A percentile compares a stretch with the other conserved stretches of the same genome.
Evolutionary conservation across 1,140 invertebrate species (phyloP).

Genomic region (Calycopis cecrops): DNA sequence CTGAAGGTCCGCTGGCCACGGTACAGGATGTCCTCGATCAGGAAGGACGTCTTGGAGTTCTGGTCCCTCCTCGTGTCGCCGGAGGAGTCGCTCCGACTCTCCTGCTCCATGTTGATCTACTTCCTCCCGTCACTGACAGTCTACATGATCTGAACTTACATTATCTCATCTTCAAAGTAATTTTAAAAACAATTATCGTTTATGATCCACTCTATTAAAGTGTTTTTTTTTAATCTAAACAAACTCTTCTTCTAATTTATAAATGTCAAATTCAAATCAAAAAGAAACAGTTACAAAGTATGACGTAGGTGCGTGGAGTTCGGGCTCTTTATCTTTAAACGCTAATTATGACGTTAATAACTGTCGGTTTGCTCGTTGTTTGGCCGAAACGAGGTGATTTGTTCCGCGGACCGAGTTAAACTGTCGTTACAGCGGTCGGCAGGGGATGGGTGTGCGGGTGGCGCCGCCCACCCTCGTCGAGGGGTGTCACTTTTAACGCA

Average conservation of each 20-base stretch:
- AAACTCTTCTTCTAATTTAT: no score
- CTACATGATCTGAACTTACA: no score
- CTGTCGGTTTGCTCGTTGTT: conserved; percentile 45
- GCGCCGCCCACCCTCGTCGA: conserved; percentile 20
- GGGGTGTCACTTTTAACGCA: conserved; percentile 21
- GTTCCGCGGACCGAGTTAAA: conserved; percentile 46
- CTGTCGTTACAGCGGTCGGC: conserved; percentile 39
- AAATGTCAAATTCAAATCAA: no score
- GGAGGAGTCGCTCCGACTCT: conserved; percentile 53
- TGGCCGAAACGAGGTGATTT: conserved; percentile 52
- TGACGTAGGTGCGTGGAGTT: neutral
- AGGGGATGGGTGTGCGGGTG: conserved; percentile 29
- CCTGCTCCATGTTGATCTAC: conserved; percentile 50
- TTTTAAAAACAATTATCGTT: no score
- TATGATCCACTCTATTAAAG: no score
- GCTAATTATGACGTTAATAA: conserved; percentile 40
- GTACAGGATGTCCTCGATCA: conserved; percentile 89
- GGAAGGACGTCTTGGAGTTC: conserved; percentile 79
- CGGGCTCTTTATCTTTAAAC: conserved; percentile 23
- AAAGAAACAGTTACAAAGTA: no score
- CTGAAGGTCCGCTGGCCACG: conserved; percentile 72
- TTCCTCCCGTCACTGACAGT: neutral
- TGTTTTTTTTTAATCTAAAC: no score
- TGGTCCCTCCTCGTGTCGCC: conserved; percentile 48
- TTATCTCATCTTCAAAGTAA: no score